Base-by-base conservation (phyloP, 2,113 vertebrate species). In the Pelecanoides urinatrix region DNA sequence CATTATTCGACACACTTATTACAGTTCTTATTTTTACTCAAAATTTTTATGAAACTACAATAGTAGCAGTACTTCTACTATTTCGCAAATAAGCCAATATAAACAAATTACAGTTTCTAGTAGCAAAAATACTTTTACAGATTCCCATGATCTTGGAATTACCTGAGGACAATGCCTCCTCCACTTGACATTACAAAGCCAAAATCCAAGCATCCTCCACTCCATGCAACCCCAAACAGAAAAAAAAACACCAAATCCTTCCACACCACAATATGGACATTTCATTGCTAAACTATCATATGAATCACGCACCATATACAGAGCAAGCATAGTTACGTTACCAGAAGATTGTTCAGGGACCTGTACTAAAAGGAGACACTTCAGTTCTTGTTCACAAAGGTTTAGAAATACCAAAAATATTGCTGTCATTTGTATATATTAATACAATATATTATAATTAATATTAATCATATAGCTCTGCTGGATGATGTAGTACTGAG, bases 321-420 rank as follows among this genome's bases (percentile, higher is more conserved):
- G 6, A 73, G 13, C 53, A 55, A 88, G 47, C 70, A 42, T 23
- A 44, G 38, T 23, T 44, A 61, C 5, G 3, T 67, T 53, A 92
- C 76, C 86, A 61, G 26, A 40, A 66, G 59, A 71, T 86, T 92
- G 72, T 72, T 84, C 53, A 56, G 56, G 58, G 66, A 91, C 32
- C 66, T 91, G 76, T 52, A 68, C 87, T 95, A 83, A 85, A 85
- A 85, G 34, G 22, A 90, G 67, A 78, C 45, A 70, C 70, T 95
- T 75, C 62, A 70, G 17, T 44, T 84, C 73, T 77, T 78, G 49
- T 65, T 91, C 65, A 87, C 23, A 78, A 32, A 92, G 77, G 59
- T 49, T 97, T 27, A 78, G 66, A 93, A 96, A 92, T 16, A 78
- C 62, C 74, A 81, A 89, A 94, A 83, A 94, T 75, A 58, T 25